A percentile compares a stretch with the other conserved stretches of the same genome.
Conservation (phyloP, 1,140 invertebrate genomes). For the Cryptotermes secundus region DNA sequence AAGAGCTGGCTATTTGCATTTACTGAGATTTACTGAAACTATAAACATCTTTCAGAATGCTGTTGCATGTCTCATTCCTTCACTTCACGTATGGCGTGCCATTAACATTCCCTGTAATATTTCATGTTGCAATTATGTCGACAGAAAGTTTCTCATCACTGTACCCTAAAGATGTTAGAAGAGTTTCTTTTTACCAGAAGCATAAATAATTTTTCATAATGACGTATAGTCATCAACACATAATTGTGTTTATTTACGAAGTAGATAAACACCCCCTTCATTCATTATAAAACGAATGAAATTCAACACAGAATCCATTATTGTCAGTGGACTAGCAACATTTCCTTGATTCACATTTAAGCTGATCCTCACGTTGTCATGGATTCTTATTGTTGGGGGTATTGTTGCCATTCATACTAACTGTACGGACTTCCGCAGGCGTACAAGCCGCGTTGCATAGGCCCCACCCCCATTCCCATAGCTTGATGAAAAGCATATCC, state of each 20-base stretch:
- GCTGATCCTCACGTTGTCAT: background rate
- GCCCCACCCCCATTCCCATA: conserved; percentile 50
- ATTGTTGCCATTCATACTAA: conserved; percentile 43
- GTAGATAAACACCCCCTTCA: background rate
- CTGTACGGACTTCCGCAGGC: conserved; percentile 52
- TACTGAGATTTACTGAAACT: too few relatives aligned
- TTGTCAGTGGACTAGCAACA: background rate
- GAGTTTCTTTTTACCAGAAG: background rate
- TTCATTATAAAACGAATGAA: background rate
- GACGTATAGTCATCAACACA: background rate
- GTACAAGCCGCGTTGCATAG: conserved; percentile 51
- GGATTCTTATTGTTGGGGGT: conserved; percentile 27
- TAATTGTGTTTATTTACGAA: background rate
- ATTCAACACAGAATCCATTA: background rate
- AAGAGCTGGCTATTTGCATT: background rate
- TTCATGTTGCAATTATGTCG: background rate
- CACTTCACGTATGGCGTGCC: background rate
- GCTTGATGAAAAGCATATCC: conserved; percentile 52
- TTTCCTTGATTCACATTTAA: background rate
- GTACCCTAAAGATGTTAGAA: background rate
- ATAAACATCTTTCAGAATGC: too few relatives aligned
- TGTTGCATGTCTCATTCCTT: background rate
- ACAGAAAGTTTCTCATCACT: background rate
- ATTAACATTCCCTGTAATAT: background rate
- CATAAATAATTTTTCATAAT: background rate